Conservation (phyloP, 2,797 vertebrate genomes). For the Sternarchorhynchus goeldii region DNA sequence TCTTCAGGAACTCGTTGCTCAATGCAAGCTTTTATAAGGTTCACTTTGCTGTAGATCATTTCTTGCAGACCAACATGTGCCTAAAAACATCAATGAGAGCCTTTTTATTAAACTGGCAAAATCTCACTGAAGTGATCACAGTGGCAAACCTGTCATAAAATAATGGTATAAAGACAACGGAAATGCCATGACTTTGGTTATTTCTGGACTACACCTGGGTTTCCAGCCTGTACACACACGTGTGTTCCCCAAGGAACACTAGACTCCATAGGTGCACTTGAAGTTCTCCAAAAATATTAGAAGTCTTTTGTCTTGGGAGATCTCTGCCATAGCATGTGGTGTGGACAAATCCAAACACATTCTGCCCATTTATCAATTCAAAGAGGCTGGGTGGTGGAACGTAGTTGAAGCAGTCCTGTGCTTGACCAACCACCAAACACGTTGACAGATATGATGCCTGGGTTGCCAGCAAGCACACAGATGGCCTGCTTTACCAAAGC, state of each 20-base stretch:
- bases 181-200: neutral
- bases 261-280: slow-evolving; percentile 21
- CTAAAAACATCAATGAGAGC: too few relatives aligned
- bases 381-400: slow-evolving; percentile 9
- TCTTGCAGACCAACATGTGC: too few relatives aligned
- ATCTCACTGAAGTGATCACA: too few relatives aligned
- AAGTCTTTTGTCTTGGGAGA: slow-evolving; percentile 14
- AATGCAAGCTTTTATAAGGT: too few relatives aligned
- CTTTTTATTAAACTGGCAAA: too few relatives aligned
- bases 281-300: slow-evolving; percentile 21
- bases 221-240: neutral
- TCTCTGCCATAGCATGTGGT: slow-evolving; percentile 21
- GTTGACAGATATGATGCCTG: slow-evolving; percentile 1
- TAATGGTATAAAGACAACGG: too few relatives aligned
- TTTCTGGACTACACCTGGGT: neutral
- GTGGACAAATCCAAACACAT: slow-evolving; percentile 14
- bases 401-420: neutral
- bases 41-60: neutral
- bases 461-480: neutral
- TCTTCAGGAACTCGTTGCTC: too few relatives aligned
- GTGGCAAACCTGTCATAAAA: too few relatives aligned
- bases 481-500: neutral
- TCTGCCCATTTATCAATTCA: slow-evolving; percentile 32
- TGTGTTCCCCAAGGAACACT: too few relatives aligned
- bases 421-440: slow-evolving; percentile 4